phyloP scores from a whole-genome alignment of 1,140 invertebrate species.

The Protaetia brevitarsis region DNA sequence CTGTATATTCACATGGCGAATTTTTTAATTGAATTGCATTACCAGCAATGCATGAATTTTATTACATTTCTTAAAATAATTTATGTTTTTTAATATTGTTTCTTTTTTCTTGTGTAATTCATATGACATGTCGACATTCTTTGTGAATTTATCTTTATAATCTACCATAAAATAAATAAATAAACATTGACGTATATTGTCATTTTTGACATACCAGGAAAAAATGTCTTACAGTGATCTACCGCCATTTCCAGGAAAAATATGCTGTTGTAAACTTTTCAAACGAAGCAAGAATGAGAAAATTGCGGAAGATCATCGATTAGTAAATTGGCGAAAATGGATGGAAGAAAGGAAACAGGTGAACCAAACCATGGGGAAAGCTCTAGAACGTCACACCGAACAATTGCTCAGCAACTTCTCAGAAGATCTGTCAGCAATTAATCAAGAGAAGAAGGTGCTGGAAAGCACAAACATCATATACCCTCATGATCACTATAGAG shows the following conservation, averaged over 20 bases:
- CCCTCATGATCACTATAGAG: slow-evolving; percentile 17
- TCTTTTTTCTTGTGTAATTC: too few species aligned
- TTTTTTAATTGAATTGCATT: too few species aligned
- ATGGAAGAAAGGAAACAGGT: neutral
- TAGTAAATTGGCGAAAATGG: slow-evolving; percentile 7
- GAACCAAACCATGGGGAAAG: neutral
- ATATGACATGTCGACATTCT: too few species aligned
- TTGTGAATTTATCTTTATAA: too few species aligned
- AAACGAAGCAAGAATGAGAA: neutral
- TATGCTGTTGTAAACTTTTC: neutral
- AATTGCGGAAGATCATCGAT: neutral
- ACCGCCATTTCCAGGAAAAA: neutral
- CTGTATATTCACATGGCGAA: too few species aligned
- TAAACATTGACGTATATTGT: too few species aligned
- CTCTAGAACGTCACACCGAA: neutral
- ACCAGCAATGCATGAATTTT: too few species aligned
- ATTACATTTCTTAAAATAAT: too few species aligned
- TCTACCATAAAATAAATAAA: too few species aligned
- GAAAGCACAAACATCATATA: neutral
- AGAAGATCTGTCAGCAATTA: neutral
- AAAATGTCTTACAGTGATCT: slow-evolving; percentile 22
- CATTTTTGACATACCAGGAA: neutral
- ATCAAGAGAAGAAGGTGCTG: neutral
- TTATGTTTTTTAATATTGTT: too few species aligned
- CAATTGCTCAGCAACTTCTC: neutral